These are phyloP conservation scores for Lithosia quadra DNA, from an alignment of 2,888 invertebrate species.

Conservation along the genomic window DNA sequence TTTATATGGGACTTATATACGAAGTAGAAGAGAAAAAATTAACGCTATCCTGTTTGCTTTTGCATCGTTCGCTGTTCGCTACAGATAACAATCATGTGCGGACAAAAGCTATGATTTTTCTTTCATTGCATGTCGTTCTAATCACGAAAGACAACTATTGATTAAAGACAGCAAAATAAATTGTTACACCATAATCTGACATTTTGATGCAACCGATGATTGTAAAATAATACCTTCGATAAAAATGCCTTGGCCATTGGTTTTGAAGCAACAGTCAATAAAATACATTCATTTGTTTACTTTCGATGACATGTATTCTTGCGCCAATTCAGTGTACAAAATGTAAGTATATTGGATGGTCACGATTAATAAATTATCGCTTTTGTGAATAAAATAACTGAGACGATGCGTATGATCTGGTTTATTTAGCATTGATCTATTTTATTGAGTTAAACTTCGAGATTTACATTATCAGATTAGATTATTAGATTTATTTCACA, in stretches of 20 bases:
- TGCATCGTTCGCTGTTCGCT: not conserved
- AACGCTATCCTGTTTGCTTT: not conserved
- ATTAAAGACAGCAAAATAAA: not conserved
- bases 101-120: no score
- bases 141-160: not conserved
- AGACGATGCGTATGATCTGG: constrained; percentile 27
- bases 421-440: constrained; percentile 21
- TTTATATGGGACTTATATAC: no score
- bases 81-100: no score
- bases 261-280: constrained; percentile 30
- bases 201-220: not conserved
- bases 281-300: no score
- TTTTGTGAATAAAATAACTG: constrained; percentile 19
- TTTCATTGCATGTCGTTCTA: not conserved
- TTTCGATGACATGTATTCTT: constrained; percentile 40
- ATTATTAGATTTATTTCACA: constrained; percentile 25
- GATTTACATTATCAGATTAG: constrained; percentile 19
- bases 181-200: not conserved
- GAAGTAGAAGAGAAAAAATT: no score
- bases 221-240: constrained; percentile 12
- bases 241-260: constrained; percentile 22
- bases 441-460: constrained; percentile 27
- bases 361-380: constrained; percentile 53
- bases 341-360: constrained; percentile 50
- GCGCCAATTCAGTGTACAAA: constrained; percentile 49